Conservation (phyloP, 2,888 invertebrate species). For the Lasioglossum villosulum region DNA sequence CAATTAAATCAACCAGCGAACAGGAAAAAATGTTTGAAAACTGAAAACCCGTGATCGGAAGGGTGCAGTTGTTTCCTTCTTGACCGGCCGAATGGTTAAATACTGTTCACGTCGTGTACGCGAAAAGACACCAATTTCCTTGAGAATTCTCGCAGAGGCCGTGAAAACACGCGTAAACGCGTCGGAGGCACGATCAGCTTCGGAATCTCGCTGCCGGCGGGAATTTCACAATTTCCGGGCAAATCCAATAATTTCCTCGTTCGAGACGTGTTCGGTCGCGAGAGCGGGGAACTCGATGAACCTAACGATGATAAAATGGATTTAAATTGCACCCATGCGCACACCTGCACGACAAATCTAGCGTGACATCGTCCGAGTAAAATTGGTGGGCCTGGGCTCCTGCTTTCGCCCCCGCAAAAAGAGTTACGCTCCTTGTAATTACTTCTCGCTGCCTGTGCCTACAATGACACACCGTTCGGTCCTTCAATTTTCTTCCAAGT, state of each 20-base stretch:
- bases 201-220: conserved; percentile 57
- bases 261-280: conserved; percentile 25
- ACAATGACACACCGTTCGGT: neutral
- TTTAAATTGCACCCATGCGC: conserved; percentile 30
- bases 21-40: neutral
- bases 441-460: neutral
- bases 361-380: conserved; percentile 13
- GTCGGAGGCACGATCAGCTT: conserved; percentile 25
- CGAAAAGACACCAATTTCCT: neutral
- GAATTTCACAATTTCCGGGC: conserved; percentile 76
- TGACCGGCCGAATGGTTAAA: neutral
- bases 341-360: conserved; percentile 15
- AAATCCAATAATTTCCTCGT: conserved; percentile 72
- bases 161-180: conserved; percentile 10
- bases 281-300: conserved; percentile 20
- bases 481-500: neutral
- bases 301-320: conserved; percentile 46
- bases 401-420: neutral
- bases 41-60: neutral
- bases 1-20: neutral
- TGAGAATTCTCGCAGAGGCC: neutral
- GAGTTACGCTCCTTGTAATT: neutral
- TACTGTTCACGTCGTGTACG: neutral
- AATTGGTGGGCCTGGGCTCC: neutral
- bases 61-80: neutral